Evolutionary conservation across 2,797 vertebrate genomes (phyloP).

Genomic region (Chanos chanos): DNA sequence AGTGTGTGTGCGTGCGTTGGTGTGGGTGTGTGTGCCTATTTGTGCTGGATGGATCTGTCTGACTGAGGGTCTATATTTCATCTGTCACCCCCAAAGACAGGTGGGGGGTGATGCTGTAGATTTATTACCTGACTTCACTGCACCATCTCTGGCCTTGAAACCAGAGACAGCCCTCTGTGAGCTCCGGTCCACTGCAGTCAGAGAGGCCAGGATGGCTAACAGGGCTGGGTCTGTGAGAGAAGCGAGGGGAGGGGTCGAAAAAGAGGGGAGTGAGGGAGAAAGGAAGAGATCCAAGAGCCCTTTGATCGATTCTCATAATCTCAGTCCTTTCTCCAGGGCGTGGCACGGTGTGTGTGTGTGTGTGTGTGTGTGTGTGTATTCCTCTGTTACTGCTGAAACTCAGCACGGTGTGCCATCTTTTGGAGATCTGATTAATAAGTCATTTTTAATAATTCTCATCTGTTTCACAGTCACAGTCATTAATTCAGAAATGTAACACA

Average conservation of each 20-base stretch:
- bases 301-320: conserved; percentile 30
- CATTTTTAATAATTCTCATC: no score
- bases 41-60: background rate
- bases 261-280: background rate
- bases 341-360: conserved; percentile 14
- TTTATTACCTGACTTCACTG: background rate
- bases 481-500: no score
- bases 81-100: conserved; percentile 6
- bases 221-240: conserved; percentile 2
- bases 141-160: background rate
- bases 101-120: background rate
- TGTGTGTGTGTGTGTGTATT: background rate
- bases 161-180: background rate
- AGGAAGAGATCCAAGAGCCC: background rate
- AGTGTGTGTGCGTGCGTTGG: conserved; percentile 3
- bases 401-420: no score
- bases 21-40: background rate
- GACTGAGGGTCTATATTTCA: background rate
- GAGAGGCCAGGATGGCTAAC: no score
- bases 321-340: conserved; percentile 14
- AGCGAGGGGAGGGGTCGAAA: conserved; percentile 10
- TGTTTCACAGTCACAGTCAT: no score
- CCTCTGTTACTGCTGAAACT: background rate
- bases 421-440: no score
- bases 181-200: no score